Evolutionary conservation across 2,888 invertebrate species (phyloP).

Genomic region (Tipula confusa): DNA sequence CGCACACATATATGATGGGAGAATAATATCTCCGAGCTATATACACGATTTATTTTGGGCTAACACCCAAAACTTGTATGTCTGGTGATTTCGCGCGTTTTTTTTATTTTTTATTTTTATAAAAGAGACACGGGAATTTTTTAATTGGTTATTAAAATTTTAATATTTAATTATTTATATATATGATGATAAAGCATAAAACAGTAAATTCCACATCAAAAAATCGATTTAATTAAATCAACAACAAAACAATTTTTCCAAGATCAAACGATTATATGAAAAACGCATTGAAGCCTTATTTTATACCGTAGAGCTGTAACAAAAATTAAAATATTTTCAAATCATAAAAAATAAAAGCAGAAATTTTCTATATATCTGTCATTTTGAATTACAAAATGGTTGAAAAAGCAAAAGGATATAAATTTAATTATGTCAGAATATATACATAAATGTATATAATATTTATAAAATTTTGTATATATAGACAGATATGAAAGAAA

Average conservation of each 20-base stretch:
- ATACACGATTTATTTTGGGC: background rate
- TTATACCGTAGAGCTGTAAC: background rate
- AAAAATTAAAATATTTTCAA: background rate
- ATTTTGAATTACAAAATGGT: constrained; percentile 29
- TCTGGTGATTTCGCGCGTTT: background rate
- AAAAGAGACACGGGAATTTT: background rate
- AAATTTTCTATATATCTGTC: background rate
- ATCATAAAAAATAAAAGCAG: background rate
- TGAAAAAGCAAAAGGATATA: constrained; percentile 32
- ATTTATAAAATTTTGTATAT: background rate
- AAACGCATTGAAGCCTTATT: constrained; percentile 28
- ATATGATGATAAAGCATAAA: background rate
- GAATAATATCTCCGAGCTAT: background rate
- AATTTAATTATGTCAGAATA: constrained; percentile 33
- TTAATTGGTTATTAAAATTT: background rate
- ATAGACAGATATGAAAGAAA: background rate
- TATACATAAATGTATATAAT: no score
- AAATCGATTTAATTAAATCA: constrained; percentile 8
- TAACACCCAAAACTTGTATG: background rate
- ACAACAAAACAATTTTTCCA: background rate
- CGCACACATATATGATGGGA: background rate
- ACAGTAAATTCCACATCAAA: constrained; percentile 7
- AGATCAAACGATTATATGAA: constrained; percentile 28
- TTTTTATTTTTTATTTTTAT: no score
- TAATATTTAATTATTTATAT: background rate